These are phyloP conservation scores for Ectemnius cavifrons DNA, from an alignment of 2,888 invertebrate genomes.

Conservation along the genomic window DNA sequence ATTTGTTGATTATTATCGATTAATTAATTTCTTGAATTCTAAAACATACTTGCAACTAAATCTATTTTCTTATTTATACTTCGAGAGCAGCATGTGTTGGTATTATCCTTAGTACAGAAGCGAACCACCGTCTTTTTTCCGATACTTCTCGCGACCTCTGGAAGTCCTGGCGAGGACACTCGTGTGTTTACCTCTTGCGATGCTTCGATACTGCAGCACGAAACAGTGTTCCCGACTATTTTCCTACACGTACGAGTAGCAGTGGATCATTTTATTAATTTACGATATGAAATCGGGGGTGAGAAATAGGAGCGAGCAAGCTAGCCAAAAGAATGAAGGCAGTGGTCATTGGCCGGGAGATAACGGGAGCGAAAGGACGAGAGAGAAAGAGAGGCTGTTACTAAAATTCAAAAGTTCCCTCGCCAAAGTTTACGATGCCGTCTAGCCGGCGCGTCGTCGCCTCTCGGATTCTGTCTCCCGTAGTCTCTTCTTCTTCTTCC, in stretches of 20 bases:
- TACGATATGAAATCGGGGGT: neutral
- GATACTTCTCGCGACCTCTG: conserved; percentile 57
- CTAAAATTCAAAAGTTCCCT: conserved; percentile 74
- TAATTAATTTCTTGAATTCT: too few relatives aligned
- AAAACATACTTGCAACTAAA: too few relatives aligned
- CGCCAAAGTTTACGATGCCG: conserved; percentile 74
- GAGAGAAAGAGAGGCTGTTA: conserved; percentile 48
- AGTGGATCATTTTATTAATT: neutral
- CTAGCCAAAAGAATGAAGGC: conserved; percentile 47
- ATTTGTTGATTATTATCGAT: too few relatives aligned
- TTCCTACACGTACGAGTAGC: neutral
- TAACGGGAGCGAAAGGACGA: conserved; percentile 17
- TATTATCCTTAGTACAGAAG: too few relatives aligned
- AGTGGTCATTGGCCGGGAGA: conserved; percentile 1
- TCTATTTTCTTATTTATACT: too few relatives aligned
- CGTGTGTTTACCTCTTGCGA: neutral
- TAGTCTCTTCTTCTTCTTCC: conserved; percentile 32
- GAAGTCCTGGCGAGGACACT: conserved; percentile 27
- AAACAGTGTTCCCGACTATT: neutral
- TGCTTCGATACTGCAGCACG: conserved; percentile 42
- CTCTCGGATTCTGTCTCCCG: conserved; percentile 61
- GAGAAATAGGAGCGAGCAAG: too few relatives aligned
- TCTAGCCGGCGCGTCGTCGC: conserved; percentile 72
- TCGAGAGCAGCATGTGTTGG: too few relatives aligned
- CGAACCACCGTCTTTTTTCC: conserved; percentile 24